Conservation (phyloP, 1,140 invertebrate species). For the Wasmannia auropunctata region DNA sequence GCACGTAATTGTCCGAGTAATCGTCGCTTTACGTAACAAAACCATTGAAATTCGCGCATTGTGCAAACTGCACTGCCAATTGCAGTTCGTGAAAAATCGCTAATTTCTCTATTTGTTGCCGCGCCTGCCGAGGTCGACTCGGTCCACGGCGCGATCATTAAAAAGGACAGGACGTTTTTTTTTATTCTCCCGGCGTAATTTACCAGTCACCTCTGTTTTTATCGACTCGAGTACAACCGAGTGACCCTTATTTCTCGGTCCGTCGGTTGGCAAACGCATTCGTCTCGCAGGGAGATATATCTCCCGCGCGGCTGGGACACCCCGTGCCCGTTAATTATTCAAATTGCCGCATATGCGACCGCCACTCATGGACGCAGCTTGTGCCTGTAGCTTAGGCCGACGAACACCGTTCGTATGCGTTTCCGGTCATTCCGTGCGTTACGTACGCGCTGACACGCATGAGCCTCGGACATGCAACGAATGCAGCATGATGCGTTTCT, state of each 20-base stretch:
- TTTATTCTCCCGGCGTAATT: constrained; percentile 4
- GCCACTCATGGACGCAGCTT: constrained; percentile 41
- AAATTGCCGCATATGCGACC: constrained; percentile 76
- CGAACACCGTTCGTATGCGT: constrained; percentile 48
- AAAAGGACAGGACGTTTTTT: not conserved
- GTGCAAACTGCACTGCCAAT: not conserved
- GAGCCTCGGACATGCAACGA: constrained; percentile 59
- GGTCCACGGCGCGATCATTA: not conserved
- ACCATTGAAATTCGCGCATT: constrained; percentile 15
- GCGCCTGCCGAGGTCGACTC: not conserved
- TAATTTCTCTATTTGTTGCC: constrained; percentile 7
- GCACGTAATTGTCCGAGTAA: not conserved
- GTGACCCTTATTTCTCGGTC: constrained; percentile 45
- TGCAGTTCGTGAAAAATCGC: not conserved
- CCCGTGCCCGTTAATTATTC: constrained; percentile 76
- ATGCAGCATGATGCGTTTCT: not conserved
- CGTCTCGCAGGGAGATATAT: constrained; percentile 21
- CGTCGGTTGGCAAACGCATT: constrained; percentile 18
- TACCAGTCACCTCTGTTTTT: constrained; percentile 34
- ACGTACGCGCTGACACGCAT: constrained; percentile 60
- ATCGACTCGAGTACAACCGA: constrained; percentile 8
- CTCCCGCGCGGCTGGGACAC: constrained; percentile 28
- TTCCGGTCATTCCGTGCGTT: constrained; percentile 63
- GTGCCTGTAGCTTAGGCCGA: constrained; percentile 75
- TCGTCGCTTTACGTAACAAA: constrained; percentile 2